Percentiles rank a stretch among this genome's conserved stretches.
phyloP scores from a whole-genome alignment of 2,113 vertebrate species.

The Pipa parva region DNA sequence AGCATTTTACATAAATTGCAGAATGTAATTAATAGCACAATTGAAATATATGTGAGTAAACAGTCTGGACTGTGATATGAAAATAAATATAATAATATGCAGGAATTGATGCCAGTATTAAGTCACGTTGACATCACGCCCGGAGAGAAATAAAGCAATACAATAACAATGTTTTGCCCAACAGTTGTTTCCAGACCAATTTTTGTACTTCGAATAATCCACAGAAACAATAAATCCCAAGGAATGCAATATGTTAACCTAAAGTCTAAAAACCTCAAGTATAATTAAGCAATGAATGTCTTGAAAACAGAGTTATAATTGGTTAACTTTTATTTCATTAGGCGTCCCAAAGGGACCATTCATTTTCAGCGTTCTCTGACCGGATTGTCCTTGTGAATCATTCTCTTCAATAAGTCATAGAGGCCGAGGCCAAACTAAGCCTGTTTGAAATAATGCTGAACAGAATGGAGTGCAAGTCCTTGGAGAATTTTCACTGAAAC shows the following conservation, averaged over 20 bases:
- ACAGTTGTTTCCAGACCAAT: neutral
- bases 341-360: constrained; percentile 47
- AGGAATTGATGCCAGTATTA: no score
- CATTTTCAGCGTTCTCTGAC: constrained; percentile 48
- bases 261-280: constrained; percentile 31
- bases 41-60: no score
- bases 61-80: no score
- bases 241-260: no score
- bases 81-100: no score
- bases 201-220: neutral
- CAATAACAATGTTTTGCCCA: neutral
- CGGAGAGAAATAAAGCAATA: neutral
- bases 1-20: no score
- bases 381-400: constrained; percentile 56
- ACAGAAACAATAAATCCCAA: neutral
- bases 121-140: no score
- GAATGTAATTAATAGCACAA: no score
- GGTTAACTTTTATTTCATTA: constrained; percentile 56
- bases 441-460: constrained; percentile 45
- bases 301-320: constrained; percentile 55
- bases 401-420: constrained; percentile 49
- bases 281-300: constrained; percentile 51
- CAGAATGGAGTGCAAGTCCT: constrained; percentile 44
- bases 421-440: constrained; percentile 46
- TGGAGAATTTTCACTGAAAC: constrained; percentile 46